Percentiles rank a stretch among this genome's conserved stretches.
phyloP scores from a whole-genome alignment of 2,888 invertebrate genomes.

The Eupithecia pulchellata region DNA sequence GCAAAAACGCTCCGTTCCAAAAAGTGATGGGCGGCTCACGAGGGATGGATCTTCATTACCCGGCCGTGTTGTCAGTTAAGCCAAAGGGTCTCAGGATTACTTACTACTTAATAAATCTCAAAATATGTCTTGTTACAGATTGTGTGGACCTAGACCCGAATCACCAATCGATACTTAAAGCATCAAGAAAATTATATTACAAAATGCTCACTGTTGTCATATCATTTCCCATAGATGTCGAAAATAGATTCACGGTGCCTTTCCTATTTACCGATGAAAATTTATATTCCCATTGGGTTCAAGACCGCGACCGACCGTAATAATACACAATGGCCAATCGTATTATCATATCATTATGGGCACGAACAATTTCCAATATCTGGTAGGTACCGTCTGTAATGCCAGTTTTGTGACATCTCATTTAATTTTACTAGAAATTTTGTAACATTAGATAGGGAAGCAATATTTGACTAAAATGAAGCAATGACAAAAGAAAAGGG shows the following conservation, averaged over 20 bases:
- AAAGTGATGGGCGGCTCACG: conserved; percentile 83
- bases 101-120: conserved; percentile 75
- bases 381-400: not conserved
- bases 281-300: conserved; percentile 78
- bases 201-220: conserved; percentile 40
- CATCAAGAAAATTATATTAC: not conserved
- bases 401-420: conserved; percentile 29
- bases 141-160: not conserved
- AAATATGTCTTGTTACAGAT: conserved; percentile 55
- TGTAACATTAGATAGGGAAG: not conserved
- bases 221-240: conserved; percentile 71
- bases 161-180: not conserved
- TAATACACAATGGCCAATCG: conserved; percentile 80
- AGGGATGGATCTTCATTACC: conserved; percentile 83
- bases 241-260: conserved; percentile 76
- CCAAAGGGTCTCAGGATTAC: conserved; percentile 79
- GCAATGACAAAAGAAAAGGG: not conserved
- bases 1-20: conserved; percentile 85
- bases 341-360: conserved; percentile 79
- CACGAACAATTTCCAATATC: conserved; percentile 50
- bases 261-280: conserved; percentile 79
- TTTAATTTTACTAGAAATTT: not conserved
- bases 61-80: conserved; percentile 82
- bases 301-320: conserved; percentile 71
- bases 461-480: not conserved